Percentiles rank a stretch among this genome's conserved stretches.
These are phyloP conservation scores for Conchocele bisecta DNA, from an alignment of 2,888 invertebrate genomes.

Conservation along the genomic window DNA sequence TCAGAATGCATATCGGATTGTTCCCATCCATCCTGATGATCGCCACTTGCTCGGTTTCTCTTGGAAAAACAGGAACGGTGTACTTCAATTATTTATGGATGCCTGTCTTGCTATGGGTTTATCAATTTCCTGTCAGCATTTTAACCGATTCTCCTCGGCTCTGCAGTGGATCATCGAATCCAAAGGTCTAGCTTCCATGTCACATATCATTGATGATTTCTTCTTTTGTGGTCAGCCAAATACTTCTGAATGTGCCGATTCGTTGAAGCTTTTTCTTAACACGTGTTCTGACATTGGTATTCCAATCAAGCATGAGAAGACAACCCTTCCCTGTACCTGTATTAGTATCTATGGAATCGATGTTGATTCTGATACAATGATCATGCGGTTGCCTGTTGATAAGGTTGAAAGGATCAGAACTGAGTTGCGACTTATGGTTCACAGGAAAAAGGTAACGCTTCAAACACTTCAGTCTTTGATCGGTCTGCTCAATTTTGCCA, in stretches of 20 bases:
- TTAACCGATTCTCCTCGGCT: conserved; percentile 8
- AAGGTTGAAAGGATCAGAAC: conserved; percentile 16
- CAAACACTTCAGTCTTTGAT: conserved; percentile 25
- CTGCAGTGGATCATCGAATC: conserved; percentile 30
- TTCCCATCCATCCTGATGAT: no score
- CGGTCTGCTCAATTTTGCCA: conserved; percentile 24
- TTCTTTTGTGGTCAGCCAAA: conserved; percentile 19
- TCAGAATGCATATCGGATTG: no score
- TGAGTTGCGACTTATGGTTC: neutral
- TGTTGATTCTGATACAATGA: conserved; percentile 25
- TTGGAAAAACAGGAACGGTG: no score
- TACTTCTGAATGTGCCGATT: conserved; percentile 10
- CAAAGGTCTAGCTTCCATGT: conserved; percentile 7
- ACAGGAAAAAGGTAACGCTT: neutral
- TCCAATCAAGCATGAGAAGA: conserved; percentile 8
- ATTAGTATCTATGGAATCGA: no score
- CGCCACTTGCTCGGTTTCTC: no score
- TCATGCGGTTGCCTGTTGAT: conserved; percentile 6
- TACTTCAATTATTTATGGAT: no score
- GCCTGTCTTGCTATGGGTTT: no score
- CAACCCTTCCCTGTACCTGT: conserved; percentile 7
- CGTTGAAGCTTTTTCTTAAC: neutral
- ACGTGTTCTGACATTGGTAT: conserved; percentile 12
- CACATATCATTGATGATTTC: conserved; percentile 40
- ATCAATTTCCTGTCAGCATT: no score